These are phyloP conservation scores for Idaea dimidiata DNA, from an alignment of 2,888 invertebrate species.

Conservation along the genomic window DNA sequence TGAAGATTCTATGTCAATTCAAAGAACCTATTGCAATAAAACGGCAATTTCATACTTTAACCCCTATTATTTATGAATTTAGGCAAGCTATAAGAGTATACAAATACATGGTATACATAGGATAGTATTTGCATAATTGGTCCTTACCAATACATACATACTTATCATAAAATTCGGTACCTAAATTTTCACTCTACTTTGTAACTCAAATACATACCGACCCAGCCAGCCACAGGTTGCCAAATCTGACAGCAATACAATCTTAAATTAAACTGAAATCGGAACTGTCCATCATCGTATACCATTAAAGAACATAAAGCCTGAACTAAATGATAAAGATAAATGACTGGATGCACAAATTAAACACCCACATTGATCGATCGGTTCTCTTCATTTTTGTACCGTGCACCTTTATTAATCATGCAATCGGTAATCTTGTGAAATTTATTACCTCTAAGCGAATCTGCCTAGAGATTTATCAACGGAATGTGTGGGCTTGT, in stretches of 20 bases:
- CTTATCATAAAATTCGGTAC: too few species aligned
- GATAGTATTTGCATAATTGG: too few species aligned
- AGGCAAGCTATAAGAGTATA: too few species aligned
- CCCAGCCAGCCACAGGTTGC: slow-evolving; percentile 15
- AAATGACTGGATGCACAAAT: slow-evolving; percentile 68
- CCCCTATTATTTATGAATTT: too few species aligned
- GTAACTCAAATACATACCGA: not conserved
- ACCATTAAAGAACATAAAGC: slow-evolving; percentile 52
- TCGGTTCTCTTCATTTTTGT: slow-evolving; percentile 76
- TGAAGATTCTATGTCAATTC: too few species aligned
- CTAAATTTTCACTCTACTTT: too few species aligned
- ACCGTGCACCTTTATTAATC: slow-evolving; percentile 68
- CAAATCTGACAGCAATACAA: not conserved
- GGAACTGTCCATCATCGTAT: slow-evolving; percentile 43
- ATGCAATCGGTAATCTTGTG: slow-evolving; percentile 71
- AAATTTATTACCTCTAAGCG: slow-evolving; percentile 79
- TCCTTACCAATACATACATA: too few species aligned
- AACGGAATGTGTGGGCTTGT: slow-evolving; percentile 74
- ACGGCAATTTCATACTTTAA: too few species aligned
- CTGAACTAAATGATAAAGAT: slow-evolving; percentile 58
- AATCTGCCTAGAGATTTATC: slow-evolving; percentile 76
- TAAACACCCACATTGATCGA: slow-evolving; percentile 79
- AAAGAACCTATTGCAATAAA: too few species aligned
- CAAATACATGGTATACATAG: too few species aligned
- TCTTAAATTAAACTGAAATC: slow-evolving; percentile 4